Evolutionary conservation across 2,113 vertebrate species (phyloP).

Genomic region (Anser cygnoides): DNA sequence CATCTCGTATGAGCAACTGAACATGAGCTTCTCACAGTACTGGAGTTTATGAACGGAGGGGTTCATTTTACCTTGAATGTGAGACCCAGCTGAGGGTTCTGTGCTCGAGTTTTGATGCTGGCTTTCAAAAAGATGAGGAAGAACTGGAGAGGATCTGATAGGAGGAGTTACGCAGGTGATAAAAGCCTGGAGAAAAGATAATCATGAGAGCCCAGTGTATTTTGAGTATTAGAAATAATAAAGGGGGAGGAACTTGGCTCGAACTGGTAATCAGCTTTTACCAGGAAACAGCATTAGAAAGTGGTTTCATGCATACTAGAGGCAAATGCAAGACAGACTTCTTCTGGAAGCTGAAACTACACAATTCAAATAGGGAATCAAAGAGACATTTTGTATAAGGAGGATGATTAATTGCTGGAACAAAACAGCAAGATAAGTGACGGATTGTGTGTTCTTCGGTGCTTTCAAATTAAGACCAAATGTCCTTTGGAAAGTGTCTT

Average conservation of each 20-base stretch:
- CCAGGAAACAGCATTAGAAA: neutral
- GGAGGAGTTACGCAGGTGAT: neutral
- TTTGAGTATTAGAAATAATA: neutral
- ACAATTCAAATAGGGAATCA: neutral
- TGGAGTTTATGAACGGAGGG: neutral
- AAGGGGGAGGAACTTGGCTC: neutral
- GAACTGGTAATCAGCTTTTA: neutral
- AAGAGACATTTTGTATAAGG: neutral
- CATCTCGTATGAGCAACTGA: neutral
- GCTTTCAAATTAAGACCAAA: slow-evolving; percentile 15
- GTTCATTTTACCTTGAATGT: neutral
- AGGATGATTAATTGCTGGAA: slow-evolving; percentile 2
- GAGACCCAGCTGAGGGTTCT: neutral
- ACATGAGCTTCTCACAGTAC: neutral
- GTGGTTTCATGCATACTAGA: neutral
- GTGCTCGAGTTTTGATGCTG: neutral
- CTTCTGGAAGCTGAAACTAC: slow-evolving; percentile 3
- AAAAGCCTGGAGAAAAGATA: neutral
- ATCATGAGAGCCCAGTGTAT: neutral
- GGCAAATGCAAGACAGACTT: neutral
- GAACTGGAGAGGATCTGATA: neutral
- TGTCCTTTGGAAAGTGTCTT: neutral
- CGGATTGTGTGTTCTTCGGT: neutral
- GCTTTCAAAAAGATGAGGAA: neutral
- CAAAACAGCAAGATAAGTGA: neutral